Conservation (phyloP, 37 sponge, comb jelly and placozoan genomes). For the Oopsacas minuta region DNA sequence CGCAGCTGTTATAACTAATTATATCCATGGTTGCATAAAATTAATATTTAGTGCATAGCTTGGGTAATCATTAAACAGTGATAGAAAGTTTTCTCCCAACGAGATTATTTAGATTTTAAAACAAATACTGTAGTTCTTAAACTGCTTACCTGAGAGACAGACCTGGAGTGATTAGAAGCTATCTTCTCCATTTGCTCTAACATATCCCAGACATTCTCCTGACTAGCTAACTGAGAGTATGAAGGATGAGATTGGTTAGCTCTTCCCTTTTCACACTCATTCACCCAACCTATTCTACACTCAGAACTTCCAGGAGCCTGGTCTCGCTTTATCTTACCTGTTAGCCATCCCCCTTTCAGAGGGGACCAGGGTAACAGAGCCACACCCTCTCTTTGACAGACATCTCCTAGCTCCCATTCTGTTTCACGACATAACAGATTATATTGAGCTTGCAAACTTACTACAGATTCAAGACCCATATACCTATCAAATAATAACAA, state of each 20-base stretch:
- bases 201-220: slow-evolving; percentile 47
- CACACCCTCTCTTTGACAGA: slow-evolving; percentile 66
- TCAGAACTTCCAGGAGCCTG: slow-evolving; percentile 17
- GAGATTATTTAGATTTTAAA: no score
- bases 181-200: slow-evolving; percentile 38
- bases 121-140: no score
- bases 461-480: background rate
- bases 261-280: slow-evolving; percentile 27
- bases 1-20: no score
- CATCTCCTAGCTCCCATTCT: slow-evolving; percentile 81
- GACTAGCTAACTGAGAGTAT: slow-evolving; percentile 30
- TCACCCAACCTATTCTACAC: slow-evolving; percentile 68
- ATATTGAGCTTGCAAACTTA: slow-evolving; percentile 62
- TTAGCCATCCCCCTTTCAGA: slow-evolving; percentile 69
- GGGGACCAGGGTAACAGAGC: slow-evolving; percentile 89
- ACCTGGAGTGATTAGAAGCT: slow-evolving; percentile 27
- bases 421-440: slow-evolving; percentile 69
- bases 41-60: no score
- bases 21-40: no score
- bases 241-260: slow-evolving; percentile 51
- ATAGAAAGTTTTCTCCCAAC: no score
- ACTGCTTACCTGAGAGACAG: slow-evolving; percentile 11
- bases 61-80: no score
- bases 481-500: no score
- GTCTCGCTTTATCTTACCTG: slow-evolving; percentile 55